Evolutionary conservation across 2,888 invertebrate species (phyloP), one percentile per base, ranked within the genome.

Genomic region (Agonopterix heracliana): DNA sequence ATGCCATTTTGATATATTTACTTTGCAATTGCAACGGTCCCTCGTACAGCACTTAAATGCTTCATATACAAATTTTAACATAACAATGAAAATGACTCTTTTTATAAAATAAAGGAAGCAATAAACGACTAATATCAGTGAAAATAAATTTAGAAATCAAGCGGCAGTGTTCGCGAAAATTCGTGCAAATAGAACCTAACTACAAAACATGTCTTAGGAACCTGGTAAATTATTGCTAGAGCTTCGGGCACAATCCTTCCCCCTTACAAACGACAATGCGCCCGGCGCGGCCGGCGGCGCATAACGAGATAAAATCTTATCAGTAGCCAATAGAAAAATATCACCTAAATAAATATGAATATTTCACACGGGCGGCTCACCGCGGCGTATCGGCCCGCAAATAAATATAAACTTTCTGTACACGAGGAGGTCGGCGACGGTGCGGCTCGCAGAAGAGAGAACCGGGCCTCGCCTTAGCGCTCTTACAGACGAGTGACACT

Each of bases 1-100:
- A 87, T 87, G 87, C 87, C 84, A 85, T 87, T 86, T 88, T 81
- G 80, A 83, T 87, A 87, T 82, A 85, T 84, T 83, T 81, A 85
- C 76, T 85, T 86, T 87, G 87, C 87, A 80, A 87, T 88, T 88
- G 87, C 87, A 88, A 87, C 87, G 87, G 87, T 88, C 87, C 87
- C 87, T 86, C 87, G 73, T 81, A 75, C 84, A 82, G 87, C 87
- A 87, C 81, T 72, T 78, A 78, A 85, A 85, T 88, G 86, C 87
- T 70, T 86, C 84, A 81, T 86, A 80, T 83, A 83, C 78, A 84
- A 81, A 76, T 77, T 79, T 81, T 70, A 75, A 82, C 71, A 74
- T 78, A 85, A 85, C 78, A 71, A 73, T 70, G 77, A 78, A 74
- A 80, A 82, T 80, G 80, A 80, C 75, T 78, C 63, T 70, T 69